Evolutionary conservation across 2,797 vertebrate genomes (phyloP).

Genomic region (Chelmon rostratus): DNA sequence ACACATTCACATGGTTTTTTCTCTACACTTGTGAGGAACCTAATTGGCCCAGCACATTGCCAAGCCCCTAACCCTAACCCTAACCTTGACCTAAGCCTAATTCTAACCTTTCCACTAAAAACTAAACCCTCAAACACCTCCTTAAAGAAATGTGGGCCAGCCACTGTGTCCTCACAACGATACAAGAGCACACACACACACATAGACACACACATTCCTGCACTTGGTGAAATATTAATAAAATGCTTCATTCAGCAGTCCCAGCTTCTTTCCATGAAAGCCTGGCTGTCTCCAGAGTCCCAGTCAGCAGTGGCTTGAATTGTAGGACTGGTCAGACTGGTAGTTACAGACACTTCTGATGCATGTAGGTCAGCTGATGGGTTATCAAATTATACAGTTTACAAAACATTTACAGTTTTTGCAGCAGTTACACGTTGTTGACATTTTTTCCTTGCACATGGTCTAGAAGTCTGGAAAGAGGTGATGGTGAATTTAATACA

Average conservation of each 20-base stretch:
- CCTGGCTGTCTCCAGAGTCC: conserved; percentile 59
- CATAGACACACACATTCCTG: conserved; percentile 34
- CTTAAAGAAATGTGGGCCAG: conserved; percentile 7
- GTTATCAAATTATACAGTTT: conserved; percentile 13
- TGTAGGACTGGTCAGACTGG: conserved; percentile 46
- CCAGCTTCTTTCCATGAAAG: conserved; percentile 68
- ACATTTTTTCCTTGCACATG: neutral
- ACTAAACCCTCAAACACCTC: neutral
- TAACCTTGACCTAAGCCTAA: neutral
- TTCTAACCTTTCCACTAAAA: neutral
- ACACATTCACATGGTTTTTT: conserved; percentile 10
- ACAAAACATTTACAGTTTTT: neutral
- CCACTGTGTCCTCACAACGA: conserved; percentile 41
- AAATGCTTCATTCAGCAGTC: conserved; percentile 65
- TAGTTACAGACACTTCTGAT: conserved; percentile 21
- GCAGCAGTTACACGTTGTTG: neutral
- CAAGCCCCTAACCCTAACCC: neutral
- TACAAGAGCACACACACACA: conserved; percentile 23
- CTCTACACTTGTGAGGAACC: conserved; percentile 30
- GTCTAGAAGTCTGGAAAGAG: neutral
- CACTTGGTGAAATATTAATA: conserved; percentile 83
- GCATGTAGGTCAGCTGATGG: conserved; percentile 36
- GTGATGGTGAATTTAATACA: neutral
- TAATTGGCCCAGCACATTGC: neutral
- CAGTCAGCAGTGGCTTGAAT: conserved; percentile 28